Percentiles rank a stretch among this genome's conserved stretches.
phyloP scores from a whole-genome alignment of 2,888 invertebrate genomes.

The Melinopterus prodromus region DNA sequence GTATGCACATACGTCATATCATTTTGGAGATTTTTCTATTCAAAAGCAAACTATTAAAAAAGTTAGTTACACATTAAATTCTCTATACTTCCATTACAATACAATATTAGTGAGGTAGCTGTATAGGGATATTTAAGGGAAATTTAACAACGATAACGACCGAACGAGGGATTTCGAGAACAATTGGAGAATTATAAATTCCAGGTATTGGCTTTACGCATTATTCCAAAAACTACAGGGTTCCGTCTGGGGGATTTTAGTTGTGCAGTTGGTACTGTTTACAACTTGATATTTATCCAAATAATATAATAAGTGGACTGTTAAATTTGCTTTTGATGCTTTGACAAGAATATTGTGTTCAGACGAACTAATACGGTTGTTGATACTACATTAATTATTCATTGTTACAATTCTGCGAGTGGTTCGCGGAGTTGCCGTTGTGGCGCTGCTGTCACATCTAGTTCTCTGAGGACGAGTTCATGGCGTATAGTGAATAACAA shows the following conservation, averaged over 20 bases:
- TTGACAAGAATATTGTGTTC: not conserved
- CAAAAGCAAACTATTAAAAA: not conserved
- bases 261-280: not conserved
- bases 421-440: constrained; percentile 8
- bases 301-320: not conserved
- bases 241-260: not conserved
- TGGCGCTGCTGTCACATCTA: not conserved
- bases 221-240: not conserved
- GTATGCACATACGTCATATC: not conserved
- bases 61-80: no score
- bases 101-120: not conserved
- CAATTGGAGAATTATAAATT: not conserved
- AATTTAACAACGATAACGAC: not conserved
- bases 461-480: constrained; percentile 10
- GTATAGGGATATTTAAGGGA: not conserved
- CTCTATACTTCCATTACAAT: not conserved
- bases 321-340: not conserved
- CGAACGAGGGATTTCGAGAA: not conserved
- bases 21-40: not conserved
- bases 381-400: not conserved
- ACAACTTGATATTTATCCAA: not conserved
- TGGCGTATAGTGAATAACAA: constrained; percentile 16
- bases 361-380: not conserved
- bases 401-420: not conserved
- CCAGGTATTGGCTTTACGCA: constrained; percentile 4